Conservation (phyloP, 2,113 vertebrate species). For the Eclectus roratus region DNA sequence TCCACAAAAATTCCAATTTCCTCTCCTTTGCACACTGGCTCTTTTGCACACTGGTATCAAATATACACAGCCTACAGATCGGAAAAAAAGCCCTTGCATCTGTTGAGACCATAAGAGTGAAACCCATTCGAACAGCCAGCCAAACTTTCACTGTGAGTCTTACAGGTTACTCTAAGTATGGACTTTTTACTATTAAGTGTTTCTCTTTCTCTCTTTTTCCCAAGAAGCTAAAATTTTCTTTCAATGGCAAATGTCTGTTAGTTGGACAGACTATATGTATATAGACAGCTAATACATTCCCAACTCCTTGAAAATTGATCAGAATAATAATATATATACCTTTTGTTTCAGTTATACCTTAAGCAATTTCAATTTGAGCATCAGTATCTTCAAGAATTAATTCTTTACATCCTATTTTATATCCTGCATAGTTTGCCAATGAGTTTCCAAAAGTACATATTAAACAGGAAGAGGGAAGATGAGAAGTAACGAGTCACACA, state of each 20-base stretch:
- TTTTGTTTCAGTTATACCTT: background rate
- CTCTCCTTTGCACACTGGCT: background rate
- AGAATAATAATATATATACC: background rate
- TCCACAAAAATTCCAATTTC: background rate
- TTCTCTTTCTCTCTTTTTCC: background rate
- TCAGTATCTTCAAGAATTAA: background rate
- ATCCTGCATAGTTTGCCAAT: background rate
- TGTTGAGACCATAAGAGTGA: background rate
- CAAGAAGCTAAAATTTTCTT: background rate
- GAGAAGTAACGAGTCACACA: background rate
- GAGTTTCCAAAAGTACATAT: background rate
- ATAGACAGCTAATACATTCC: background rate
- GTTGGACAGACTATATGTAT: background rate
- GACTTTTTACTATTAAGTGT: background rate
- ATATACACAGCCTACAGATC: rapidly evolving
- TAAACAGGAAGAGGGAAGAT: background rate
- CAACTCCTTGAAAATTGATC: background rate
- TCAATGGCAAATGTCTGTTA: background rate
- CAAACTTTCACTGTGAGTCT: background rate
- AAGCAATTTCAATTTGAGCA: background rate
- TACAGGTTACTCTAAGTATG: background rate
- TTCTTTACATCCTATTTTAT: background rate
- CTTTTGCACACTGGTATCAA: background rate
- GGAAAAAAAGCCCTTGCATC: background rate
- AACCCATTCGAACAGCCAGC: background rate